A percentile compares a stretch with the other conserved stretches of the same genome.
phyloP scores from a whole-genome alignment of 2,797 vertebrate species.

The Knipowitschia caucasica region DNA sequence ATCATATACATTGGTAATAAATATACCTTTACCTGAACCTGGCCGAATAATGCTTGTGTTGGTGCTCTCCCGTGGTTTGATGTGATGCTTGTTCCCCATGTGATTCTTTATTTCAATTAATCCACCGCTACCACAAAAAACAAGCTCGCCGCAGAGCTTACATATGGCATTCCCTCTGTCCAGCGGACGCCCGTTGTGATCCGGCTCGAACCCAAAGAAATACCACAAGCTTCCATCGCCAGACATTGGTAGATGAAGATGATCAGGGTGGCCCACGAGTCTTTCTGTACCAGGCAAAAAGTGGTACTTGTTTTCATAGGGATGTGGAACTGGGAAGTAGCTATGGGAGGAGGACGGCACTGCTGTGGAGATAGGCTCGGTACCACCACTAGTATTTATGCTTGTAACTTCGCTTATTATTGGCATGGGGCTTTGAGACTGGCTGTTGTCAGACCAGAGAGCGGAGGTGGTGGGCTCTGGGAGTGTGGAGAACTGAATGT shows the following conservation, averaged over 20 bases:
- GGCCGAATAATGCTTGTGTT: constrained; percentile 10
- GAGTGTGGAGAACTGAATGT: constrained; percentile 68
- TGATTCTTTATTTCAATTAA: constrained; percentile 67
- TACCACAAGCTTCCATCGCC: constrained; percentile 65
- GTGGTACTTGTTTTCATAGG: constrained; percentile 48
- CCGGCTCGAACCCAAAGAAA: constrained; percentile 75
- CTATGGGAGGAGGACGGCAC: constrained; percentile 26
- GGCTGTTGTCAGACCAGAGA: constrained; percentile 62
- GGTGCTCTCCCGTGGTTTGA: constrained; percentile 57
- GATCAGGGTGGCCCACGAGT: constrained; percentile 53
- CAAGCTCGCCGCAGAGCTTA: constrained; percentile 71
- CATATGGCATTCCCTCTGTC: constrained; percentile 71
- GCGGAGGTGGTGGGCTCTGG: constrained; percentile 54
- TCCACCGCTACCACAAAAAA: constrained; percentile 66
- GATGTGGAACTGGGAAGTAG: constrained; percentile 13
- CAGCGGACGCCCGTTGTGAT: constrained; percentile 67
- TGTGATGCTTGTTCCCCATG: constrained; percentile 68
- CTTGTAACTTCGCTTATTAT: constrained; percentile 59
- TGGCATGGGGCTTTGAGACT: constrained; percentile 62
- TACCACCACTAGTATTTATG: constrained; percentile 17
- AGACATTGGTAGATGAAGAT: constrained; percentile 6
- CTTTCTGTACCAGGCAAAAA: constrained; percentile 62
- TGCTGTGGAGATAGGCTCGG: constrained; percentile 26
- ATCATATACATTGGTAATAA: not conserved
- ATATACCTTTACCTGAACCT: not conserved